phyloP scores from a whole-genome alignment of 2,797 vertebrate genomes.

The Loriculus beryllinus region DNA sequence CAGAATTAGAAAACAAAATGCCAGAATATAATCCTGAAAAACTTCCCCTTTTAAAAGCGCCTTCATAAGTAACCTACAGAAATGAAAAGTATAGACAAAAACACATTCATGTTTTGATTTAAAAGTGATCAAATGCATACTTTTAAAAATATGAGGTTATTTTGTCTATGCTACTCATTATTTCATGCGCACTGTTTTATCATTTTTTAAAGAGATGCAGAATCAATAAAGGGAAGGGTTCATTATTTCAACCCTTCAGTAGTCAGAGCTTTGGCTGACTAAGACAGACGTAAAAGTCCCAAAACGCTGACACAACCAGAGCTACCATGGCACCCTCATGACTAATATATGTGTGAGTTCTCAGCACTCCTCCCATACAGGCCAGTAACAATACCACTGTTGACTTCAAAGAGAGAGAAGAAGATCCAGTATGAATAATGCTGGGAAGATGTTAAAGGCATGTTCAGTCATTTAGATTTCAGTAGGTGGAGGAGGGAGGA shows the following conservation, averaged over 20 bases:
- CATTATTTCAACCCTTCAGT: neutral
- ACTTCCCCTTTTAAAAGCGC: neutral
- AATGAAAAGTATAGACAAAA: neutral
- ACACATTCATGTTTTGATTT: neutral
- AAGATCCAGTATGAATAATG: constrained; percentile 55
- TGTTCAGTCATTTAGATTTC: constrained; percentile 63
- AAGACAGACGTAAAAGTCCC: constrained; percentile 18
- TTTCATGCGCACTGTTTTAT: neutral
- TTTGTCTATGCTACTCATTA: neutral
- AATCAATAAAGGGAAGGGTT: constrained; percentile 2
- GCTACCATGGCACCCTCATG: constrained; percentile 22
- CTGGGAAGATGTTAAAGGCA: constrained; percentile 64
- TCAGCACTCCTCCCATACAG: constrained; percentile 58
- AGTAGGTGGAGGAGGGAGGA: constrained; percentile 69
- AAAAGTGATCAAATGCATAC: neutral
- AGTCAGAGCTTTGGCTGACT: constrained; percentile 40
- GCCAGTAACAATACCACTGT: constrained; percentile 35
- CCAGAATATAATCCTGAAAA: neutral
- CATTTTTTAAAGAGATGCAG: neutral
- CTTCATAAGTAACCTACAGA: neutral
- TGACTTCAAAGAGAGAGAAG: constrained; percentile 67
- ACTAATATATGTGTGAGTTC: constrained; percentile 54
- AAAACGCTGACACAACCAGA: constrained; percentile 62
- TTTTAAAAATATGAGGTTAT: neutral
- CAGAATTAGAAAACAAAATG: neutral